Evolutionary conservation across 1,140 invertebrate species (phyloP).

Genomic region (Bombyx mandarina): DNA sequence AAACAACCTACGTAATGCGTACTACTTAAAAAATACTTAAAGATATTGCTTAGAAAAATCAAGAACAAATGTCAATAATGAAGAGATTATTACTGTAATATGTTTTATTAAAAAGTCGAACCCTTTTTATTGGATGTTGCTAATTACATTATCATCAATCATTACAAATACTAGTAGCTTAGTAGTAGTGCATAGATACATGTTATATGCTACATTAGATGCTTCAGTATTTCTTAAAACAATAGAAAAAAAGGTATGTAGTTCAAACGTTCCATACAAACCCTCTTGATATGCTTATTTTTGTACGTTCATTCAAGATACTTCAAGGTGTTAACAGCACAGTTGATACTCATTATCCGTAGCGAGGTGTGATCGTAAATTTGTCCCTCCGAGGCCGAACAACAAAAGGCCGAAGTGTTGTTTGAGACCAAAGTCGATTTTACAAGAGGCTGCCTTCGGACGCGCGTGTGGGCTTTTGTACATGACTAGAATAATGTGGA

Average conservation of each 20-base stretch:
- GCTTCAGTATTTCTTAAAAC: neutral
- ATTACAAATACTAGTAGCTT: too few species aligned
- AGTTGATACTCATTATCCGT: constrained; percentile 55
- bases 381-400: constrained; percentile 45
- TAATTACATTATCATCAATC: too few species aligned
- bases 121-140: too few species aligned
- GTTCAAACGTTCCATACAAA: neutral
- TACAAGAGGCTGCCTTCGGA: constrained; percentile 55
- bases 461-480: constrained; percentile 56
- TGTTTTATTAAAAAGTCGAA: too few species aligned
- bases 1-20: too few species aligned
- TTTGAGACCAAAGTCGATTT: constrained; percentile 58
- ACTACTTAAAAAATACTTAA: too few species aligned
- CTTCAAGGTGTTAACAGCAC: constrained; percentile 57
- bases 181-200: too few species aligned
- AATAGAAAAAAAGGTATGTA: constrained; percentile 1
- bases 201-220: too few species aligned
- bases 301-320: too few species aligned
- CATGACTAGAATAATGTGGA: constrained; percentile 31
- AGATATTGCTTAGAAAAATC: too few species aligned
- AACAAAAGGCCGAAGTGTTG: constrained; percentile 59
- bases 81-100: too few species aligned
- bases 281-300: neutral
- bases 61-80: too few species aligned
- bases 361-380: constrained; percentile 53